Percentiles rank a stretch among this genome's conserved stretches.
These are phyloP conservation scores for Drosophila prosaltans DNA, from an alignment of 1,140 invertebrate genomes.

Conservation along the genomic window DNA sequence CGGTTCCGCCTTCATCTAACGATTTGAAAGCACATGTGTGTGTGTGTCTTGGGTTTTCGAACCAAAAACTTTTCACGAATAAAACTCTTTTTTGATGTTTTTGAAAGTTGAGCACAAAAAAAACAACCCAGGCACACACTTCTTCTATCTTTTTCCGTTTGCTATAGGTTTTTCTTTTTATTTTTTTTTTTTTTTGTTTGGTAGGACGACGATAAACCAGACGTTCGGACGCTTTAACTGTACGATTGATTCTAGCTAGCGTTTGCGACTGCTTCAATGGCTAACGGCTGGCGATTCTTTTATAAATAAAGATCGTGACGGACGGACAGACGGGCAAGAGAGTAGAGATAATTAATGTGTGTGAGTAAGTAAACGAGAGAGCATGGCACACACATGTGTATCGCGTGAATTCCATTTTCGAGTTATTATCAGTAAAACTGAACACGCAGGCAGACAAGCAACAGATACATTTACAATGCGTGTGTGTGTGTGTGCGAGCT, in stretches of 20 bases:
- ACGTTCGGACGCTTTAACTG: neutral
- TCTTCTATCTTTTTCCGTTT: neutral
- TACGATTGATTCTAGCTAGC: conserved; percentile 69
- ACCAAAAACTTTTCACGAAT: conserved; percentile 25
- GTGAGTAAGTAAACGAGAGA: conserved; percentile 38
- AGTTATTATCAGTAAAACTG: conserved; percentile 68
- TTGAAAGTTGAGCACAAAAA: conserved; percentile 27
- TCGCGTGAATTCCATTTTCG: conserved; percentile 70
- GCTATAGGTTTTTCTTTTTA: neutral
- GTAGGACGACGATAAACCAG: conserved; percentile 18
- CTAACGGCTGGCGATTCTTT: conserved; percentile 67
- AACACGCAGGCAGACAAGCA: conserved; percentile 53
- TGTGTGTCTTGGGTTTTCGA: neutral
- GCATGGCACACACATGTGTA: conserved; percentile 58
- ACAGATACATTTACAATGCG: neutral
- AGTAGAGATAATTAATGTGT: neutral
- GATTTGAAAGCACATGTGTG: conserved; percentile 61
- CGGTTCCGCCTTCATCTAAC: conserved; percentile 53
- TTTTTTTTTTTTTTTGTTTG: conserved; percentile 21
- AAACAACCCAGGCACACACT: neutral
- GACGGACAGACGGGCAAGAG: neutral
- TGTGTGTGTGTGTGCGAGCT: neutral
- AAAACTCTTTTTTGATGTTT: conserved; percentile 4
- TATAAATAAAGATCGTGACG: conserved; percentile 75
- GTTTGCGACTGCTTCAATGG: conserved; percentile 77